These are phyloP conservation scores for Melipona bicolor DNA, from an alignment of 2,888 invertebrate genomes.

Conservation along the genomic window DNA sequence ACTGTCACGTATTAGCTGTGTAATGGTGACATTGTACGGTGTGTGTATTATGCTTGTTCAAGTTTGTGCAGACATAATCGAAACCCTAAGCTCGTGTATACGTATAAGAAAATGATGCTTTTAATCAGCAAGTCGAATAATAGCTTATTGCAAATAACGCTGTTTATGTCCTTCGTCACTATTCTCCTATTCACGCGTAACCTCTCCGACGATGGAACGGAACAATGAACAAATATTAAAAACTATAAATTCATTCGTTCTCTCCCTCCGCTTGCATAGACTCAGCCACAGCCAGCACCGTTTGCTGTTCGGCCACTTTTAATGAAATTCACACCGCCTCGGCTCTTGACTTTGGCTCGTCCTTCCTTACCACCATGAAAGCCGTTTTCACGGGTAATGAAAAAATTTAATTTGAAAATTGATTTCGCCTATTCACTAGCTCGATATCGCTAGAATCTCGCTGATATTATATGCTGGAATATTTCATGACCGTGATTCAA, in stretches of 20 bases:
- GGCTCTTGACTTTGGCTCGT: slow-evolving; percentile 28
- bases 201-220: slow-evolving; percentile 49
- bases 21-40: neutral
- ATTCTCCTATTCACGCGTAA: neutral
- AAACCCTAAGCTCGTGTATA: slow-evolving; percentile 48
- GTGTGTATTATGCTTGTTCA: neutral
- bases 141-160: slow-evolving; percentile 44
- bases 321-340: slow-evolving; percentile 72
- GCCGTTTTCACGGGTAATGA: slow-evolving; percentile 39
- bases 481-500: neutral
- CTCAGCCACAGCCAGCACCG: neutral
- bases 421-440: slow-evolving; percentile 44
- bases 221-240: slow-evolving; percentile 76
- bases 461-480: slow-evolving; percentile 21
- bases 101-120: slow-evolving; percentile 40
- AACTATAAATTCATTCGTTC: slow-evolving; percentile 76
- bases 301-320: slow-evolving; percentile 42
- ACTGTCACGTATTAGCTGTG: neutral
- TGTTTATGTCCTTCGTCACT: slow-evolving; percentile 45
- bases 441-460: slow-evolving; percentile 12
- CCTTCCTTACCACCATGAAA: slow-evolving; percentile 17
- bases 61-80: neutral
- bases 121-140: slow-evolving; percentile 58
- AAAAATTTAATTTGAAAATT: slow-evolving; percentile 62
- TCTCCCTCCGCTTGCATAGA: neutral